A percentile compares a stretch with the other conserved stretches of the same genome.
Conservation (phyloP, 2,113 vertebrate species). For the Melanotaenia duboulayi region DNA sequence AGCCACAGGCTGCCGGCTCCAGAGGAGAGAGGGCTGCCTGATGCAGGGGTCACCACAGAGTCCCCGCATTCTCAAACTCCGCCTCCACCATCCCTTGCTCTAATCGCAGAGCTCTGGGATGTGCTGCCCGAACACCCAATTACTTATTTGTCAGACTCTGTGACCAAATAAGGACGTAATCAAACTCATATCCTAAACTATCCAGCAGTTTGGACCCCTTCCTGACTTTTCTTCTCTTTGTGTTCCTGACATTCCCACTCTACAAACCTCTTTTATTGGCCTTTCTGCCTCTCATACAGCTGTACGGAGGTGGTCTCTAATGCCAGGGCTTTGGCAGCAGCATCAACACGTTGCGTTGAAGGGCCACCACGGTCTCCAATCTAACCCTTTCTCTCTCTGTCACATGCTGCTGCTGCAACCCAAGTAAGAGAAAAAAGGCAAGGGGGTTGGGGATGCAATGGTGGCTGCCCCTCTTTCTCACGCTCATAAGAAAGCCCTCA, state of each 20-base stretch:
- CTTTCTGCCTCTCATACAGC: slow-evolving; percentile 72
- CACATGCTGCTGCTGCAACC: slow-evolving; percentile 73
- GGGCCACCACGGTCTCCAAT: slow-evolving; percentile 71
- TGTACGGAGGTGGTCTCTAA: slow-evolving; percentile 63
- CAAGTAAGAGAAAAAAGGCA: slow-evolving; percentile 64
- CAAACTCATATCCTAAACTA: slow-evolving; percentile 57
- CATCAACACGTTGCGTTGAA: slow-evolving; percentile 84
- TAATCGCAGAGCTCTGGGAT: slow-evolving; percentile 32
- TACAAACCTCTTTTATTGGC: slow-evolving; percentile 64
- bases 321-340: slow-evolving; percentile 78
- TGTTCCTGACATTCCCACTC: slow-evolving; percentile 43
- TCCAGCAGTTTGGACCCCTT: slow-evolving; percentile 50
- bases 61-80: slow-evolving; percentile 53
- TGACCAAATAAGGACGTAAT: slow-evolving; percentile 55
- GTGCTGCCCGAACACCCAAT: slow-evolving; percentile 28
- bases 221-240: slow-evolving; percentile 30
- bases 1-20: slow-evolving; percentile 74
- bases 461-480: slow-evolving; percentile 87
- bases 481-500: slow-evolving; percentile 88
- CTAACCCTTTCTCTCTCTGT: slow-evolving; percentile 66
- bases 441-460: slow-evolving; percentile 58
- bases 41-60: slow-evolving; percentile 77
- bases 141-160: slow-evolving; percentile 38
- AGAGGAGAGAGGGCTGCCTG: slow-evolving; percentile 78
- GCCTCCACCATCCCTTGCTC: slow-evolving; percentile 9